Conservation (phyloP, 1,140 invertebrate genomes). For the Zaprionus tsacasi region DNA sequence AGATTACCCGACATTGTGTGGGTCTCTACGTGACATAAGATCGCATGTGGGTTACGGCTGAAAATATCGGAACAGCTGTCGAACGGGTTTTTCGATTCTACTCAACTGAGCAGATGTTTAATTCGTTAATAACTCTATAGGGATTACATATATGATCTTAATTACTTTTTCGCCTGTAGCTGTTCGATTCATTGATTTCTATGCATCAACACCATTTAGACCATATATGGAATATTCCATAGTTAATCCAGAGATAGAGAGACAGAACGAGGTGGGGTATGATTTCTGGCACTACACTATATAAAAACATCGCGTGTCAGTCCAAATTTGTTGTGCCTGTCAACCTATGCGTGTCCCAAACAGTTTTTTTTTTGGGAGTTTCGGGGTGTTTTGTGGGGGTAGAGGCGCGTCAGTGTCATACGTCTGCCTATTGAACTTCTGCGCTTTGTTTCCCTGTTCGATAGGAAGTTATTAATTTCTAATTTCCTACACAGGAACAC, state of each 20-base stretch:
- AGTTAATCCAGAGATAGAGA: neutral
- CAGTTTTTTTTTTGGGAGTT: conserved; percentile 32
- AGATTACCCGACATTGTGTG: conserved; percentile 43
- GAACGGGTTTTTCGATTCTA: conserved; percentile 60
- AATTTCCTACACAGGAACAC: conserved; percentile 53
- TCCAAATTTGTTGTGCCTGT: conserved; percentile 13
- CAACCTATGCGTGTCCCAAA: conserved; percentile 27
- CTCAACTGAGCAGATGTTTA: conserved; percentile 58
- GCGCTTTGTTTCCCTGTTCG: conserved; percentile 60
- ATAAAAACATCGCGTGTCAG: conserved; percentile 27
- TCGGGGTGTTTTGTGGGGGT: conserved; percentile 17
- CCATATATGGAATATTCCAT: neutral
- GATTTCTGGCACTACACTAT: neutral
- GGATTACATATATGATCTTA: neutral
- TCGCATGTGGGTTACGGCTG: conserved; percentile 64
- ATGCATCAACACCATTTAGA: conserved; percentile 8
- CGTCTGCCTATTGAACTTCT: conserved; percentile 65
- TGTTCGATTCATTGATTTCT: conserved; percentile 6
- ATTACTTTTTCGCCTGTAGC: neutral
- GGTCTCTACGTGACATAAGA: conserved; percentile 40
- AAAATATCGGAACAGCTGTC: conserved; percentile 56
- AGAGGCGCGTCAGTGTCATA: conserved; percentile 33
- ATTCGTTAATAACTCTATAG: conserved; percentile 12
- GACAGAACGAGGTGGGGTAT: neutral
- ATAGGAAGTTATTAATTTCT: conserved; percentile 73